These are phyloP conservation scores for Polyommatus icarus DNA, from an alignment of 2,888 invertebrate genomes.

Conservation along the genomic window DNA sequence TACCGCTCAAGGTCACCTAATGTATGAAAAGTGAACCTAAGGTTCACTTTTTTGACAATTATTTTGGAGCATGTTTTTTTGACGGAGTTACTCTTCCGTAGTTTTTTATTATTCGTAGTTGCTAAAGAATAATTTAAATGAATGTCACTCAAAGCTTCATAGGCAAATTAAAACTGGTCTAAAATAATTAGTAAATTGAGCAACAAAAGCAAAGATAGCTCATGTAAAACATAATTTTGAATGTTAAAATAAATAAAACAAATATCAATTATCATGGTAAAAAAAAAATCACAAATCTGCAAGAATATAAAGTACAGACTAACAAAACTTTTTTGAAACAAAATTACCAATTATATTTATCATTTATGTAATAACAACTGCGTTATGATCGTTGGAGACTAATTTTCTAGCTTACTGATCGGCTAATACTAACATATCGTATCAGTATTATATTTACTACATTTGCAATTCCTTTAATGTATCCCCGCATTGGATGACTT, in stretches of 20 bases:
- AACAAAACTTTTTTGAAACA: not conserved
- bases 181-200: conserved; percentile 17
- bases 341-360: not conserved
- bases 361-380: conserved; percentile 21
- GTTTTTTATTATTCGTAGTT: too few species aligned
- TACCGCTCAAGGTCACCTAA: too few species aligned
- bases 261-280: not conserved
- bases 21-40: too few species aligned
- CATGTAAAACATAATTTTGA: conserved; percentile 11
- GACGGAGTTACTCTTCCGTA: too few species aligned
- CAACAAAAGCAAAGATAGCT: conserved; percentile 11
- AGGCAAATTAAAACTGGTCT: not conserved
- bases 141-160: conserved; percentile 16
- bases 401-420: conserved; percentile 27
- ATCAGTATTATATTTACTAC: conserved; percentile 22
- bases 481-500: conserved; percentile 28
- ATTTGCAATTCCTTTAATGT: conserved; percentile 30
- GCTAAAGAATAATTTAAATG: not conserved
- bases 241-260: not conserved
- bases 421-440: conserved; percentile 21
- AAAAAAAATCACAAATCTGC: not conserved
- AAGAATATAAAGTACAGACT: conserved; percentile 1
- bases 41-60: too few species aligned
- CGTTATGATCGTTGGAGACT: not conserved
- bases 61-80: too few species aligned